Percentiles rank a stretch among this genome's conserved stretches.
Conservation (phyloP, 2,797 vertebrate species). For the Lutjanus campechanus region DNA sequence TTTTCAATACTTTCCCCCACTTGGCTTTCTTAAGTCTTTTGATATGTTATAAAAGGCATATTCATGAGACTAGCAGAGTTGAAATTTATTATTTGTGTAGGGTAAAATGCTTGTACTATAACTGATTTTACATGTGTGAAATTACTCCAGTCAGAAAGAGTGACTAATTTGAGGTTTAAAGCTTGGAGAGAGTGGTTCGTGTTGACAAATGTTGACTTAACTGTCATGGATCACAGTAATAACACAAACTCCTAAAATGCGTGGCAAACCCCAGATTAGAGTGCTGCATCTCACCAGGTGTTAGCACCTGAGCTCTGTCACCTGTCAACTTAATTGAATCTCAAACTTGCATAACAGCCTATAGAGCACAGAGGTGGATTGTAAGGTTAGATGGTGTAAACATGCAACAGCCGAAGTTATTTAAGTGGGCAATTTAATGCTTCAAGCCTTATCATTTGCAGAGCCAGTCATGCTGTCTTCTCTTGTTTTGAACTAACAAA, state of each 20-base stretch:
- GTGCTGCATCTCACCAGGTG: conserved; percentile 24
- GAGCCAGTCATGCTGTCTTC: conserved; percentile 57
- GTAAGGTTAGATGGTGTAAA: conserved; percentile 19
- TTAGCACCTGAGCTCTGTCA: conserved; percentile 20
- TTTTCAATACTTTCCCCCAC: too few relatives aligned
- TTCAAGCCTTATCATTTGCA: conserved; percentile 49
- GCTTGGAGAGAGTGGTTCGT: background rate
- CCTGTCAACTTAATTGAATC: conserved; percentile 55
- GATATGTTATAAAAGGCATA: too few relatives aligned
- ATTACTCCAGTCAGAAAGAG: background rate
- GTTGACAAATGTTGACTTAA: conserved; percentile 26
- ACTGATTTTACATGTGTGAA: conserved; percentile 12
- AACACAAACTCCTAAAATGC: conserved; percentile 40
- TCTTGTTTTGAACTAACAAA: conserved; percentile 63
- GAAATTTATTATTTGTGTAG: too few relatives aligned
- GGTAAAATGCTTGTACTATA: too few relatives aligned
- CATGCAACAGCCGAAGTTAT: conserved; percentile 10
- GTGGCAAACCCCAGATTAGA: conserved; percentile 45
- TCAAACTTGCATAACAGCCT: conserved; percentile 13
- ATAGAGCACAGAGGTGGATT: conserved; percentile 25
- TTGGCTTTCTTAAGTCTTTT: too few relatives aligned
- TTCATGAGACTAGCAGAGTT: too few relatives aligned
- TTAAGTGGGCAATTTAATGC: conserved; percentile 45
- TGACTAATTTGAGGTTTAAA: conserved; percentile 2
- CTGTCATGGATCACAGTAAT: conserved; percentile 29